Conservation (phyloP, 2,113 vertebrate species). For the Archilochus colubris region DNA sequence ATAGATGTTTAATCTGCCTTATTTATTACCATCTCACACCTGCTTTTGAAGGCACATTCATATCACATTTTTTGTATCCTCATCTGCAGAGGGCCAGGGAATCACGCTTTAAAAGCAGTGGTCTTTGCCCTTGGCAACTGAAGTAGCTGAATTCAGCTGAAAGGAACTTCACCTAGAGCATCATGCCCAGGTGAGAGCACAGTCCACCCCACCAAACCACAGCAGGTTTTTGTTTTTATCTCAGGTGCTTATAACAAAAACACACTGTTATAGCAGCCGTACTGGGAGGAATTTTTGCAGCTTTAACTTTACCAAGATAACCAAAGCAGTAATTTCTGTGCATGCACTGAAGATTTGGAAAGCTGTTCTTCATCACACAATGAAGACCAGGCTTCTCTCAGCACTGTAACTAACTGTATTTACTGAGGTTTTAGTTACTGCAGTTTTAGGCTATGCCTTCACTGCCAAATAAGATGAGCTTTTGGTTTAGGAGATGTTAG, state of each 20-base stretch:
- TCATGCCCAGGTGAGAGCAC: not conserved
- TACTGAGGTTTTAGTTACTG: not conserved
- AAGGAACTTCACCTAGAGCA: not conserved
- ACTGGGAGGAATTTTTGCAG: not conserved
- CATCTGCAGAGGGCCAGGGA: not conserved
- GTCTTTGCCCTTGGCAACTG: not conserved
- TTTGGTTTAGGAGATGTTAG: not conserved
- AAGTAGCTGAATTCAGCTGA: not conserved
- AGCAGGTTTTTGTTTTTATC: not conserved
- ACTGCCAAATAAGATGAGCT: not conserved
- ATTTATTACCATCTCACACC: not conserved
- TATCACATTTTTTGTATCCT: not conserved
- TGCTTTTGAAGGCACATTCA: not conserved
- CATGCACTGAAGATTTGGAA: not conserved
- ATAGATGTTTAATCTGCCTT: not conserved
- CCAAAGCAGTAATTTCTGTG: not conserved
- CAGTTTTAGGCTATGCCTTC: not conserved
- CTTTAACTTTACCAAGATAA: not conserved
- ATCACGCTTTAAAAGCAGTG: not conserved
- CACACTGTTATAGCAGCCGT: not conserved
- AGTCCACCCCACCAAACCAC: not conserved
- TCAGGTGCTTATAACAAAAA: not conserved
- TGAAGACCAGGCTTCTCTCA: not conserved
- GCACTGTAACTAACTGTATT: not conserved
- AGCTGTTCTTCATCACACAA: not conserved